Evolutionary conservation across 2,113 vertebrate species (phyloP).

Genomic region (Cavia porcellus): DNA sequence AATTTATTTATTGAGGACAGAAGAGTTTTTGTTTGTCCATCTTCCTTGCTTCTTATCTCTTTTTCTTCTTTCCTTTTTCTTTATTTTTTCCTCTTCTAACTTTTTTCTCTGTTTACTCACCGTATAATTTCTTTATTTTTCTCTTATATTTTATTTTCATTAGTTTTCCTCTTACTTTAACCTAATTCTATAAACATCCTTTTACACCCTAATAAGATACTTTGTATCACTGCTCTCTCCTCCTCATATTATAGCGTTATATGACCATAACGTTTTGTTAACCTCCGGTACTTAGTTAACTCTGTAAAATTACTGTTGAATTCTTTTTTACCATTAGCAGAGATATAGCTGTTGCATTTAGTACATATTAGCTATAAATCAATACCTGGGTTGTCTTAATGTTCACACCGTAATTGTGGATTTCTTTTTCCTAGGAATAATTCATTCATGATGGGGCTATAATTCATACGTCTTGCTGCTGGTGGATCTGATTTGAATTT

Average conservation of each 20-base stretch:
- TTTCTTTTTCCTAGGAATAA: neutral
- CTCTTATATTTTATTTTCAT: neutral
- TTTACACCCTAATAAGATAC: neutral
- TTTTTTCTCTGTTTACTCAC: neutral
- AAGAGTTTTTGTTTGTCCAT: neutral
- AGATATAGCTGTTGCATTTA: neutral
- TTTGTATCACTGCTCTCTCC: neutral
- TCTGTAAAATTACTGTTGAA: neutral
- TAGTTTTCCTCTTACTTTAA: neutral
- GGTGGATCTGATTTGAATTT: neutral
- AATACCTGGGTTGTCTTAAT: neutral
- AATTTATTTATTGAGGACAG: neutral
- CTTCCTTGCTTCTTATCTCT: neutral
- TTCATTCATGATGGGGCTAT: neutral
- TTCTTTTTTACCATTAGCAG: neutral
- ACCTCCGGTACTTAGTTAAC: neutral
- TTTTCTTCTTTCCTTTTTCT: neutral
- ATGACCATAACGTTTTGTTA: neutral
- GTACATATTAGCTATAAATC: neutral
- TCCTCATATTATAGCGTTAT: neutral
- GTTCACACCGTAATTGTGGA: neutral
- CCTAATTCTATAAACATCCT: neutral
- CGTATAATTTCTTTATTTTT: neutral
- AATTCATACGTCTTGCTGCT: neutral
- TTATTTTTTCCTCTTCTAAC: neutral